phyloP scores from a whole-genome alignment of 2,888 invertebrate species.

The Euspilapteryx auroguttella region DNA sequence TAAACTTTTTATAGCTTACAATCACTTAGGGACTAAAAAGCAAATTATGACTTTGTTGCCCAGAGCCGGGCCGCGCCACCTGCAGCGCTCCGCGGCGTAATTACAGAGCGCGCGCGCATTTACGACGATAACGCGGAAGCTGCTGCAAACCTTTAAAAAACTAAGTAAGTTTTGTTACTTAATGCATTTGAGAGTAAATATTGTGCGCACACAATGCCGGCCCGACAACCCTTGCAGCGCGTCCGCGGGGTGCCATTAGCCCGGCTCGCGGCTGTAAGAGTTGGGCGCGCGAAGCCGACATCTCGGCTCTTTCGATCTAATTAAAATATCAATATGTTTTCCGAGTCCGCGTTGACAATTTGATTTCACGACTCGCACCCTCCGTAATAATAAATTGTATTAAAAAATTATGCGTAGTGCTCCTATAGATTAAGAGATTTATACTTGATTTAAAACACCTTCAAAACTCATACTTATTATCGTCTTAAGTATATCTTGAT shows the following conservation, averaged over 20 bases:
- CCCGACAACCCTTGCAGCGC: slow-evolving; percentile 52
- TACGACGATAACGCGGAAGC: slow-evolving; percentile 30
- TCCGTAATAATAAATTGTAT: too few relatives aligned
- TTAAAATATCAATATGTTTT: slow-evolving; percentile 61
- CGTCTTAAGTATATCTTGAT: too few relatives aligned
- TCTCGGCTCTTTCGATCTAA: slow-evolving; percentile 60
- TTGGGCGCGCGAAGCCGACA: too few relatives aligned
- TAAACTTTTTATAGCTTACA: slow-evolving; percentile 22
- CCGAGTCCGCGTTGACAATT: slow-evolving; percentile 51
- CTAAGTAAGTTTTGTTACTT: slow-evolving; percentile 55
- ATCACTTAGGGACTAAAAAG: slow-evolving; percentile 27
- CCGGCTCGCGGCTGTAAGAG: slow-evolving; percentile 26
- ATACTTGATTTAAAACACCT: too few relatives aligned
- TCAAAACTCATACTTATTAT: too few relatives aligned
- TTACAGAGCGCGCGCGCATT: slow-evolving; percentile 25
- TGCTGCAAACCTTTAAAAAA: slow-evolving; percentile 54
- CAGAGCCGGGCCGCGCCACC: slow-evolving; percentile 31
- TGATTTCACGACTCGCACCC: slow-evolving; percentile 52
- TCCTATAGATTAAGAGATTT: too few relatives aligned
- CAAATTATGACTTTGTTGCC: slow-evolving; percentile 36
- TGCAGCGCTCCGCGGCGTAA: slow-evolving; percentile 48
- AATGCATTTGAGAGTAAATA: slow-evolving; percentile 61
- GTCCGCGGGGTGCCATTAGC: slow-evolving; percentile 58
- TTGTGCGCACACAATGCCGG: slow-evolving; percentile 51
- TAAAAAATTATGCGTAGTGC: too few relatives aligned